Evolutionary conservation across 1,140 invertebrate species (phyloP).

Genomic region (Eumeta japonica): DNA sequence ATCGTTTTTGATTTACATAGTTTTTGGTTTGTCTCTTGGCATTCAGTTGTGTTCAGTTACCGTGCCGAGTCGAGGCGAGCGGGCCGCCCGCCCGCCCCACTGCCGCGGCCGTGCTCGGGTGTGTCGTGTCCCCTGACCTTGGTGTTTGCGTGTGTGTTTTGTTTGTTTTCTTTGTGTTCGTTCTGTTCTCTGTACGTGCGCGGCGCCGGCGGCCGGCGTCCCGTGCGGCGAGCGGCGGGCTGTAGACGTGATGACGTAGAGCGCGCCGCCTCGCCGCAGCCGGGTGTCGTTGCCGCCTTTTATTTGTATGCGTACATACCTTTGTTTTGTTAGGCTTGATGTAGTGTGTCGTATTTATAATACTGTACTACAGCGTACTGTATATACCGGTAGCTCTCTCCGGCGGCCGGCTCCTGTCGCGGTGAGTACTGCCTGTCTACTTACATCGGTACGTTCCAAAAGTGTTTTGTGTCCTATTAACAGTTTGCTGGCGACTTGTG

Average conservation of each 20-base stretch:
- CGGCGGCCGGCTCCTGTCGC: conserved; percentile 7
- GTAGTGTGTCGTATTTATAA: conserved; percentile 37
- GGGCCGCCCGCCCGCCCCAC: neutral
- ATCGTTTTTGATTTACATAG: conserved; percentile 33
- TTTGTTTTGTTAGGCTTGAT: conserved; percentile 49
- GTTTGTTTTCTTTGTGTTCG: conserved; percentile 16
- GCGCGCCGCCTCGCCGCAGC: no score
- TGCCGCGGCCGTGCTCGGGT: neutral
- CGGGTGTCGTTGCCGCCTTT: neutral
- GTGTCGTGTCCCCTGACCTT: no score
- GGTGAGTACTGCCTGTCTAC: conserved; percentile 19
- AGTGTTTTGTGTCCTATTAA: neutral
- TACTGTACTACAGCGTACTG: no score
- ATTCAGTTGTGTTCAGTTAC: conserved; percentile 45
- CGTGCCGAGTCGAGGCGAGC: conserved; percentile 15
- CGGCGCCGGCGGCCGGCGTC: neutral
- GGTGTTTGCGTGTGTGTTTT: no score
- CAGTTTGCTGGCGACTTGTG: neutral
- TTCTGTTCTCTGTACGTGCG: conserved; percentile 14
- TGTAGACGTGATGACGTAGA: no score
- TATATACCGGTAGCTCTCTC: conserved; percentile 25
- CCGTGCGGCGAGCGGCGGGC: neutral
- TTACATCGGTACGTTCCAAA: neutral
- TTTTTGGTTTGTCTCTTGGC: conserved; percentile 6
- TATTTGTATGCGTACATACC: conserved; percentile 13